Base-by-base conservation (phyloP, 1,140 invertebrate genomes). In the Philopotamus ludificatus region DNA sequence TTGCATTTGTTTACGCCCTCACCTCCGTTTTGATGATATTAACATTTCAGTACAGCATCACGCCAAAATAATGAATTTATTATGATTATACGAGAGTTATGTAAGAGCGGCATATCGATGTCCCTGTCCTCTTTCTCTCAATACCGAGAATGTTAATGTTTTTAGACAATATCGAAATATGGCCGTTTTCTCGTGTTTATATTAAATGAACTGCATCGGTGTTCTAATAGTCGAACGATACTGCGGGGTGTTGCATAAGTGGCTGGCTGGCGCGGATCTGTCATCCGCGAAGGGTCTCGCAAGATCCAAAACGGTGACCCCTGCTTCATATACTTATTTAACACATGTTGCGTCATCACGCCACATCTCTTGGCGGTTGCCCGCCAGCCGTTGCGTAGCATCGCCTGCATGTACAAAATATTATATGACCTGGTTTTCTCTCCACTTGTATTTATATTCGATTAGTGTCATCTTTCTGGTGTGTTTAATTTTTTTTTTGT, bases 391-490 rank as follows among this genome's bases (percentile, higher is more conserved):
- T 66, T 61, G 64, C 58, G 57, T 54, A 47, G 57, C 47, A n/a
- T n/a, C n/a, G 57, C n/a, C 34, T 49, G 57, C 39, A 45, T 66
- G 58, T 59, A 66, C 65, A 66, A 66, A 66, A 66, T 66, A 62
- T 61, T 54, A 51, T 62, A 61, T 66, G 65, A 66, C 65, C 65
- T 47, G 58, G 18, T 66, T 66, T 66, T 61, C 58, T 60, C 45
- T 54, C 25, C 15, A 34, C 60, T 66, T 41, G 51, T 41, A 65
- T 41, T 66, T 62, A 62, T 57, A 34, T 59, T 61, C 49, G 47
- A 51, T 50, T 58, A 55, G 34, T 66, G 50, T 66, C 65, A 55
- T 66, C 65, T 57, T 16, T 44, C 23, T 41, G 21, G 22, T 26
- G 22, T 39, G 12, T 57, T 23, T 58, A 28, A 49, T 59, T 65